Evolutionary conservation across 2,888 invertebrate genomes (phyloP).

Genomic region (Drosophila ezoana): DNA sequence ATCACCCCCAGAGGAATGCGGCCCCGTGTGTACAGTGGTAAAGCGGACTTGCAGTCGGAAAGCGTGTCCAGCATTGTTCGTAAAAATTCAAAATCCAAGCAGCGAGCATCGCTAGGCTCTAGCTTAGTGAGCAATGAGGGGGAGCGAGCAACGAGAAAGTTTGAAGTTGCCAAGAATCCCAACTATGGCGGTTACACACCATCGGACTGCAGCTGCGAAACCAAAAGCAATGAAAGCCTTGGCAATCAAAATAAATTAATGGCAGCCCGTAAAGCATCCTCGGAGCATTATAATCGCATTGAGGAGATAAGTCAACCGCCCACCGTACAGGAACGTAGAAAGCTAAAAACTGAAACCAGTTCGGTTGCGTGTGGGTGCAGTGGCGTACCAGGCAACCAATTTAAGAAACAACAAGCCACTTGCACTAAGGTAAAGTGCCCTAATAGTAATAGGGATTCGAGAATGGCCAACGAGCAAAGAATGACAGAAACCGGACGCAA

Average conservation of each 20-base stretch:
- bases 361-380: neutral
- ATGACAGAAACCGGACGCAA: no score
- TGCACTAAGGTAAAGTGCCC: no score
- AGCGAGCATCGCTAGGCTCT: neutral
- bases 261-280: neutral
- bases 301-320: slow-evolving; percentile 30
- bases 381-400: neutral
- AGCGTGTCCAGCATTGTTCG: neutral
- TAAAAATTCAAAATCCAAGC: no score
- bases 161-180: rapidly evolving
- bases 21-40: slow-evolving; percentile 11
- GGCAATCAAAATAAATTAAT: neutral
- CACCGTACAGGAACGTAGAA: neutral
- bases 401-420: neutral
- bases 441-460: no score
- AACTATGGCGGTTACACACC: slow-evolving; percentile 44
- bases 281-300: slow-evolving; percentile 6
- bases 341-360: no score
- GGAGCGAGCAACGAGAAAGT: neutral
- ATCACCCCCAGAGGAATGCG: neutral
- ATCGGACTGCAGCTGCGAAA: slow-evolving; percentile 31
- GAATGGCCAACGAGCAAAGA: no score
- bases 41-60: neutral
- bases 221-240: no score
- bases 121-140: neutral